Conservation (phyloP, 92 coral and sea anemone genomes). For the Meandrina meandrites region DNA sequence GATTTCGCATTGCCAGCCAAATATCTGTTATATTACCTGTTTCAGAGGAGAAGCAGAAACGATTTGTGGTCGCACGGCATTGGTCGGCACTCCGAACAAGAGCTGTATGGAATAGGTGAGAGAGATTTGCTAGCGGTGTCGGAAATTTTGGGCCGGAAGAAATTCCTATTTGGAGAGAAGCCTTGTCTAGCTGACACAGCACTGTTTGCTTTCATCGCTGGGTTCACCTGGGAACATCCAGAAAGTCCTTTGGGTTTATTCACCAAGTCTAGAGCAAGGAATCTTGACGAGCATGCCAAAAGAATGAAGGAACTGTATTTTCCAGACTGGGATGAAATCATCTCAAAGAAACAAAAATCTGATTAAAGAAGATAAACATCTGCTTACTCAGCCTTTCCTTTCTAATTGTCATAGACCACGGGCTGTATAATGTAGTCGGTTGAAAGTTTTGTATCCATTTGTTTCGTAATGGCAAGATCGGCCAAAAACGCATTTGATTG, state of each 20-base stretch:
- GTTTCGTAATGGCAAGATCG: too few species aligned
- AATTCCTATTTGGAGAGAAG: constrained; percentile 78
- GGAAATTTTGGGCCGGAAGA: constrained; percentile 72
- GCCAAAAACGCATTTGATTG: too few species aligned
- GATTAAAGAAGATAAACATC: too few species aligned
- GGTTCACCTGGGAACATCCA: constrained; percentile 63
- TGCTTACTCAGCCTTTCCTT: too few species aligned
- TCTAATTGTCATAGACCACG: too few species aligned
- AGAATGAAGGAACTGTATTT: constrained; percentile 75
- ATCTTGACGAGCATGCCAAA: constrained; percentile 72
- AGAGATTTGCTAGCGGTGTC: constrained; percentile 85
- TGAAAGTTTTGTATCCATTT: too few species aligned
- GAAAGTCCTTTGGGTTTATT: constrained; percentile 70
- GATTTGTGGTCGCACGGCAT: constrained; percentile 79
- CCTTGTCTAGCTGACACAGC: constrained; percentile 83
- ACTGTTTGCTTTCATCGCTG: constrained; percentile 74
- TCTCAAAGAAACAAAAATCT: constrained; percentile 30
- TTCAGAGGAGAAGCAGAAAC: constrained; percentile 56
- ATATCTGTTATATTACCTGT: constrained; percentile 50
- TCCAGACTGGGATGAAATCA: constrained; percentile 84
- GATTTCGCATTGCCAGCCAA: constrained; percentile 53
- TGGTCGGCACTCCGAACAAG: constrained; percentile 85
- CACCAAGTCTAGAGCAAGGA: constrained; percentile 60
- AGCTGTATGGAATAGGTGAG: constrained; percentile 77
- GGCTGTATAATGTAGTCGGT: too few species aligned